Percentiles rank a stretch among this genome's conserved stretches.
Evolutionary conservation across 2,888 invertebrate species (phyloP).

Genomic region (Leptopilina drosophilae): DNA sequence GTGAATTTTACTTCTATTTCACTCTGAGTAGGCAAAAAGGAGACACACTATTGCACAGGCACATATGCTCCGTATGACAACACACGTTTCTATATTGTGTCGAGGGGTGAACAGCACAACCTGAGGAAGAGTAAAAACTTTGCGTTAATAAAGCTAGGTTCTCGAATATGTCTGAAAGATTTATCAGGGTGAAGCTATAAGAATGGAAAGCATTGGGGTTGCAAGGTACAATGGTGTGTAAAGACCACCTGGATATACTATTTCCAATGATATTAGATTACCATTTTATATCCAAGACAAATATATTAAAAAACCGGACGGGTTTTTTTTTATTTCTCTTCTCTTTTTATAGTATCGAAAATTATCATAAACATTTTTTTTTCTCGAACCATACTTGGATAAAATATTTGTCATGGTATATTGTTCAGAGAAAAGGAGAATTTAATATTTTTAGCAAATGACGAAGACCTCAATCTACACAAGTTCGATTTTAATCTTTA

Average conservation of each 20-base stretch:
- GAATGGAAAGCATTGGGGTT: conserved; percentile 20
- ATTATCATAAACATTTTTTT: too few relatives aligned
- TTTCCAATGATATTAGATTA: conserved; percentile 2
- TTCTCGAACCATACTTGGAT: too few relatives aligned
- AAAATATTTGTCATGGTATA: too few relatives aligned
- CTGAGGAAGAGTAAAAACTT: conserved; percentile 16
- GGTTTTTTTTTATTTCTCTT: not conserved
- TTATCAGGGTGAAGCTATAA: conserved; percentile 31
- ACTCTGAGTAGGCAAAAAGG: not conserved
- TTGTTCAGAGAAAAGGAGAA: too few relatives aligned
- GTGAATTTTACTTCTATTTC: conserved; percentile 1
- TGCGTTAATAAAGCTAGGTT: conserved; percentile 26
- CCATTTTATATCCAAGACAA: conserved; percentile 1
- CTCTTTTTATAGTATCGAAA: too few relatives aligned
- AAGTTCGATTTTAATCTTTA: too few relatives aligned
- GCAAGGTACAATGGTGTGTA: conserved; percentile 11
- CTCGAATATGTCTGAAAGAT: conserved; percentile 11
- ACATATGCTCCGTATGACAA: too few relatives aligned
- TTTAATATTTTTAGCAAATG: too few relatives aligned
- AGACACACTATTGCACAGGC: not conserved
- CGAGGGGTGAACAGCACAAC: conserved; percentile 17
- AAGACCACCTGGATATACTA: conserved; percentile 12
- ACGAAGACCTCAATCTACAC: too few relatives aligned
- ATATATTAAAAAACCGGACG: not conserved
- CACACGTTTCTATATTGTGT: not conserved